These are phyloP conservation scores for Elaphurus davidianus DNA, from an alignment of 2,113 vertebrate species.

Conservation along the genomic window DNA sequence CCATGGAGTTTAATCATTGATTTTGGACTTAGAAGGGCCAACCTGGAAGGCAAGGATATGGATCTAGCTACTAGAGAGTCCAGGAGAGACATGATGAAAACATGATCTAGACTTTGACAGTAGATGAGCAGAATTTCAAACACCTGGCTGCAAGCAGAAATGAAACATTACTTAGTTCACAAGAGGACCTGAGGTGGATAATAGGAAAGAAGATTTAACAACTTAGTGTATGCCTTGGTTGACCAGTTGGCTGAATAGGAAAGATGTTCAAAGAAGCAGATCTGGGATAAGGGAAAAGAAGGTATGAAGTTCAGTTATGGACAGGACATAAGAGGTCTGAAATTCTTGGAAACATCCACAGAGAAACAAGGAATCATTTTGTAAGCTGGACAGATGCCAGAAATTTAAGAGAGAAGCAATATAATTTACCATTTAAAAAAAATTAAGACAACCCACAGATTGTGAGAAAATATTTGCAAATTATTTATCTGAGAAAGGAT, in stretches of 20 bases:
- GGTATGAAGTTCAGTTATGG: background rate
- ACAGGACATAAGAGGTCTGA: background rate
- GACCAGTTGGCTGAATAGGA: background rate
- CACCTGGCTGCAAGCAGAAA: background rate
- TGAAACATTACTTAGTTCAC: background rate
- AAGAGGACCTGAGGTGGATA: background rate
- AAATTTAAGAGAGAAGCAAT: background rate
- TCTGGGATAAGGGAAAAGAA: background rate
- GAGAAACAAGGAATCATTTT: slow-evolving; percentile 5
- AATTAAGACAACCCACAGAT: background rate
- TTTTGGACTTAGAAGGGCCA: background rate
- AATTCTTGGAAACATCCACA: background rate
- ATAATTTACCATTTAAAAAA: background rate
- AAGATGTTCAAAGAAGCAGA: background rate
- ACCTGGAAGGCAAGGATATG: background rate
- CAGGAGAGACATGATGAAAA: background rate
- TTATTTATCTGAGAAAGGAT: background rate
- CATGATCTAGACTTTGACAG: background rate
- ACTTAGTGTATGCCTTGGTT: background rate
- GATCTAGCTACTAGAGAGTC: background rate
- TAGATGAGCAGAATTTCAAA: background rate
- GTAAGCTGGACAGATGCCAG: background rate
- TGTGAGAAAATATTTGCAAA: background rate
- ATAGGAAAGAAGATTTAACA: background rate
- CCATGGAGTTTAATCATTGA: background rate